Percentiles rank a stretch among this genome's conserved stretches.
Conservation (phyloP, 2,888 invertebrate genomes). For the Pecten maximus region DNA sequence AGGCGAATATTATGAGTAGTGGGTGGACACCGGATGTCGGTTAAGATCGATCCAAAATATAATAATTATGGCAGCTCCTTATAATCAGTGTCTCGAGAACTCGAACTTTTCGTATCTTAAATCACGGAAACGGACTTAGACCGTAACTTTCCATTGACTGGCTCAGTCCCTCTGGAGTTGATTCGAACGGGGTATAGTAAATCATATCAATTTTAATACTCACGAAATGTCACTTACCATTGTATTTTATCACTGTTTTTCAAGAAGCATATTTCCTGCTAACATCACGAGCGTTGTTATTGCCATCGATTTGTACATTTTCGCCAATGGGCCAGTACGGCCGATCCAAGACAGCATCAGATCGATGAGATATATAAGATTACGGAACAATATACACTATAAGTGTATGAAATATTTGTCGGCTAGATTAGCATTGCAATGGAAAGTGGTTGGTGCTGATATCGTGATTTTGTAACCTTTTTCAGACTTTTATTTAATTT, state of each 20-base stretch:
- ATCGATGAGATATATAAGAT: background rate
- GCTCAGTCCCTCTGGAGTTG: background rate
- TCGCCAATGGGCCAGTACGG: background rate
- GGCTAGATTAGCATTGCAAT: no score
- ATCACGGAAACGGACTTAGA: background rate
- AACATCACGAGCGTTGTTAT: background rate
- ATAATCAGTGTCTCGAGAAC: background rate
- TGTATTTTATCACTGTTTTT: background rate
- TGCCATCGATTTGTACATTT: background rate
- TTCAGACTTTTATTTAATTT: no score
- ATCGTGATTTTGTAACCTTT: no score
- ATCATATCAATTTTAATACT: background rate
- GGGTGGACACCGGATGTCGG: background rate
- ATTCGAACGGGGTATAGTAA: background rate
- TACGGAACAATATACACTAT: background rate
- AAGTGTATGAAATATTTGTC: background rate
- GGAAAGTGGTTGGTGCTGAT: no score
- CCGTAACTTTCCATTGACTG: background rate
- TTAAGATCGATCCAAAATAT: background rate
- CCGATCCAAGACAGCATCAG: background rate
- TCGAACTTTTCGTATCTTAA: background rate
- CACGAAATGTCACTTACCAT: constrained; percentile 14
- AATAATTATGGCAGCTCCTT: background rate
- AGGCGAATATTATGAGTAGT: background rate
- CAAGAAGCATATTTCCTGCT: constrained; percentile 27